Base-by-base conservation (phyloP, 2,113 vertebrate species). In the Tragelaphus imberbis region DNA sequence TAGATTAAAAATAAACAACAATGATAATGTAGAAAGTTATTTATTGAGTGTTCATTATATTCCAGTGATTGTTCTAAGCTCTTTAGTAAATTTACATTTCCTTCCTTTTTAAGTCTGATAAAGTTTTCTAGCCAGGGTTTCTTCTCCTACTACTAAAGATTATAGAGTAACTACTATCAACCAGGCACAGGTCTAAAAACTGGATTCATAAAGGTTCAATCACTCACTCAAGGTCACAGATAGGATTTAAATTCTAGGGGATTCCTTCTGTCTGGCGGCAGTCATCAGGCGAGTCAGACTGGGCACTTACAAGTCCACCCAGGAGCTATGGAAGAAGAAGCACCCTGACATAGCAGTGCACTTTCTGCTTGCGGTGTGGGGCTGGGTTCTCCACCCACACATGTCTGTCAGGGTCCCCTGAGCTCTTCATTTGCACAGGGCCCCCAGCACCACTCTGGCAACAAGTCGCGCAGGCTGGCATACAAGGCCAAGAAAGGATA, bases 321-420 rank as follows among this genome's bases (percentile, higher is more conserved):
- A 44, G 23, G 71, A 44, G 71, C 40, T 27, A 4, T 7, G 23
- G 71, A 44, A 27, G 36, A 25, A 75, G 40, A 2, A 77, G 21
- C 23, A 0, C 36, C 11, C 40, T 14, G 36, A 27, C 0, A 12
- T 3, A 77, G 36, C 23, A 14, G 23, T 27, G 23, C 12, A 7
- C 36, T 27, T 44, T 77, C 12, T 77, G 23, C 23, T 77, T 2
- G 0, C 6, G 0, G 71, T 77, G 36, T 0, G 0, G 36, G 71
- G 40, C 71, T 77, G 21, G 5, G 71, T 5, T 44, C 40, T 14
- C 40, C 3, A 77, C 40, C 23, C 23, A 14, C 23, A 77, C 0
- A 1, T 14, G 5, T 44, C 40, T 13, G 23, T 25, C 36, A 44
- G 40, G 71, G 6, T 77, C 6, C 5, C 23, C 71, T 44, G 71